A percentile compares a stretch with the other conserved stretches of the same genome.
Evolutionary conservation across 2,113 vertebrate genomes (phyloP).

Genomic region (Pluvialis apricaria): DNA sequence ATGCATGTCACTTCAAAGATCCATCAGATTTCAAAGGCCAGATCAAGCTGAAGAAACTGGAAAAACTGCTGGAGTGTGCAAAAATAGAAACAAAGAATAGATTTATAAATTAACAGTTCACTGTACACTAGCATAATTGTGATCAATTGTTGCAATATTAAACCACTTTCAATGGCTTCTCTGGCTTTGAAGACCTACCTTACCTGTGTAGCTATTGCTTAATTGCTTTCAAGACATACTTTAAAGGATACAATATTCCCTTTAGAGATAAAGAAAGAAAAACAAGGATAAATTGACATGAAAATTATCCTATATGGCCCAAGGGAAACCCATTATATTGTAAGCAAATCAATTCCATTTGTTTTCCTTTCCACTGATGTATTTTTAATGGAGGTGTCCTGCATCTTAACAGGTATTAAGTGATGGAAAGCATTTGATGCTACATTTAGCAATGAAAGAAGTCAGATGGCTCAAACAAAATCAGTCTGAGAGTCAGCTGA

Average conservation of each 20-base stretch:
- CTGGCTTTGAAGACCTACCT: not conserved
- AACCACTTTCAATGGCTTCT: not conserved
- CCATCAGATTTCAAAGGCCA: not conserved
- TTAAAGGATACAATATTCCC: not conserved
- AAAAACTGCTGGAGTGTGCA: not conserved
- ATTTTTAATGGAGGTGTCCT: constrained; percentile 12
- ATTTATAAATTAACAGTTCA: too few species aligned
- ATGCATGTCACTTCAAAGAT: not conserved
- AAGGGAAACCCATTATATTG: not conserved
- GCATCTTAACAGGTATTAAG: not conserved
- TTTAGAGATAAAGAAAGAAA: not conserved
- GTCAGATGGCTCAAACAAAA: not conserved
- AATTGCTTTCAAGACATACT: not conserved
- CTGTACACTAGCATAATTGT: too few species aligned
- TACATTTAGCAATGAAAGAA: not conserved
- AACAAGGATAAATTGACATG: not conserved
- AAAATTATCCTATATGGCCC: not conserved
- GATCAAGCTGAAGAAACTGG: not conserved
- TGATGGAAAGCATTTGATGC: not conserved
- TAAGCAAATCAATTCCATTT: constrained; percentile 10
- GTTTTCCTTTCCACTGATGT: not conserved
- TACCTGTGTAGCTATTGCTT: not conserved
- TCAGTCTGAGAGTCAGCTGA: not conserved
- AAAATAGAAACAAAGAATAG: not conserved
- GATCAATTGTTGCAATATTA: not conserved